A percentile compares a stretch with the other conserved stretches of the same genome.
These are phyloP conservation scores for Anarsia innoxiella DNA, from an alignment of 2,888 invertebrate species.

Conservation along the genomic window DNA sequence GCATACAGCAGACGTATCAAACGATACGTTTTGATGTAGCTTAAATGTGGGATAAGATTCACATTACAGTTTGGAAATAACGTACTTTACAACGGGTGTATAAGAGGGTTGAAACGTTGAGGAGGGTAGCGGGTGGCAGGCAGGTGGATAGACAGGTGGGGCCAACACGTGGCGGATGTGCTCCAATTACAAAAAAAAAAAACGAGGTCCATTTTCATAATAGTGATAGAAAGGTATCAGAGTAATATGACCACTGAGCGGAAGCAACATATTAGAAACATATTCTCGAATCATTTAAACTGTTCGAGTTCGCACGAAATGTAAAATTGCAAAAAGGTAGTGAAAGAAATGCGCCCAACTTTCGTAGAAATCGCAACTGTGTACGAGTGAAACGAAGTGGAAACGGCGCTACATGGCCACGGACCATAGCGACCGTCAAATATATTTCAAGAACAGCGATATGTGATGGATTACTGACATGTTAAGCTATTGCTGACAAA, in stretches of 20 bases:
- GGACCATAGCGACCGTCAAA: slow-evolving; percentile 66
- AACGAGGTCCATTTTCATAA: too few relatives aligned
- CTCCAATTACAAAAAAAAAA: too few relatives aligned
- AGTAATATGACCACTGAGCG: too few relatives aligned
- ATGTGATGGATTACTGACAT: slow-evolving; percentile 33
- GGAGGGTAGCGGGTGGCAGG: slow-evolving; percentile 22
- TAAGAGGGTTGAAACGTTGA: slow-evolving; percentile 16
- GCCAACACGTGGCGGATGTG: slow-evolving; percentile 27
- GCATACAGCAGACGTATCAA: slow-evolving; percentile 1
- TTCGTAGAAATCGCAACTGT: slow-evolving; percentile 50
- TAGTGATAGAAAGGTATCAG: too few relatives aligned
- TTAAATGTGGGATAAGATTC: neutral
- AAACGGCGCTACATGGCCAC: slow-evolving; percentile 56
- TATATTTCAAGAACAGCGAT: slow-evolving; percentile 51
- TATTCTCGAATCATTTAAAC: too few relatives aligned
- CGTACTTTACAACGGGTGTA: neutral
- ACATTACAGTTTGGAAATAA: slow-evolving; percentile 2
- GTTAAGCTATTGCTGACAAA: slow-evolving; percentile 6
- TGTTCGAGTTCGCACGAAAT: slow-evolving; percentile 8
- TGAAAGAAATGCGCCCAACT: slow-evolving; percentile 43
- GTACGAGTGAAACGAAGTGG: slow-evolving; percentile 58
- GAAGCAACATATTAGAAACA: too few relatives aligned
- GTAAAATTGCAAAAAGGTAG: slow-evolving; percentile 31
- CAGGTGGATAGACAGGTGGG: slow-evolving; percentile 38
- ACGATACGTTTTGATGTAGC: neutral